A percentile compares a stretch with the other conserved stretches of the same genome.
Conservation (phyloP, 2,113 vertebrate genomes). For the Anser brachyrhynchus region DNA sequence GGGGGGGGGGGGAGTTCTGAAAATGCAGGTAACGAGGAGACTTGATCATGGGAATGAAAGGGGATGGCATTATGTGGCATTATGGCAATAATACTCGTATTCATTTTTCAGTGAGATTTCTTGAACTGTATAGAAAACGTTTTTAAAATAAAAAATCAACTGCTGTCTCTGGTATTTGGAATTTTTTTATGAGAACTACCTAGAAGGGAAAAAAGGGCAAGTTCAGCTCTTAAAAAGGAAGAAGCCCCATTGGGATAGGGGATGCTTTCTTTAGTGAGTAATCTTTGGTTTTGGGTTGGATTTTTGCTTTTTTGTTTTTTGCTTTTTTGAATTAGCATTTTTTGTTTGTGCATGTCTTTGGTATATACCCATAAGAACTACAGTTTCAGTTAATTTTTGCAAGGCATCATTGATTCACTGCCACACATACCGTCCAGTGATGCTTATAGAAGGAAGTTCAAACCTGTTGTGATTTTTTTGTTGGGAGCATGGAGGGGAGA, state of each 20-base stretch:
- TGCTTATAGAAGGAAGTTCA: not conserved
- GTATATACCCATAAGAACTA: not conserved
- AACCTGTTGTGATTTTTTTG: not conserved
- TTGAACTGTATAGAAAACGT: not conserved
- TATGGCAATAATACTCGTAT: not conserved
- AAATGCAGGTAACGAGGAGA: not conserved
- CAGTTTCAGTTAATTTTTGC: not conserved
- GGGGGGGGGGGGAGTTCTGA: too few relatives aligned
- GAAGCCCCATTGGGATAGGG: not conserved
- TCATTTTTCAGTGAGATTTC: not conserved
- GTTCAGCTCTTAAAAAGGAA: not conserved
- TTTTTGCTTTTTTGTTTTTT: not conserved
- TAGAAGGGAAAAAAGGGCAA: not conserved
- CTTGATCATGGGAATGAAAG: not conserved
- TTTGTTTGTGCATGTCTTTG: not conserved
- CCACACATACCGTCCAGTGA: not conserved
- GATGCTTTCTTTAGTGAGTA: not conserved
- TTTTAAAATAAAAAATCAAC: not conserved
- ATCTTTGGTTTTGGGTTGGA: not conserved
- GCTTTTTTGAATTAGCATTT: not conserved
- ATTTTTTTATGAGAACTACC: not conserved
- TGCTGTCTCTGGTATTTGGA: not conserved
- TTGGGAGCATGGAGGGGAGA: not conserved
- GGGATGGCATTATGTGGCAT: not conserved
- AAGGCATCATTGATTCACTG: not conserved